Evolutionary conservation across 2,113 vertebrate genomes (phyloP).

Genomic region (Ranitomeya imitator): DNA sequence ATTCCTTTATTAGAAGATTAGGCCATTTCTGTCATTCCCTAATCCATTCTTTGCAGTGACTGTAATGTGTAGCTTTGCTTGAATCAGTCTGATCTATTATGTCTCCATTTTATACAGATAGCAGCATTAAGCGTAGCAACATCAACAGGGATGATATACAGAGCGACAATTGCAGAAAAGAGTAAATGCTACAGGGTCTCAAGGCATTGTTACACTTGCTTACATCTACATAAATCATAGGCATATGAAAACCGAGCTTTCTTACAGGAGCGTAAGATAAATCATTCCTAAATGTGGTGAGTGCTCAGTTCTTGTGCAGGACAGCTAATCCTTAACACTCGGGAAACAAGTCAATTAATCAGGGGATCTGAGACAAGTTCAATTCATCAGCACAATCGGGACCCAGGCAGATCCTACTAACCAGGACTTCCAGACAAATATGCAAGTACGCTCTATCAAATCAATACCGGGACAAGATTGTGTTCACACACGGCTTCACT

Average conservation of each 20-base stretch:
- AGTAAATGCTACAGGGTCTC: background rate
- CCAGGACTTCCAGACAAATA: background rate
- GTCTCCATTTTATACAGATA: background rate
- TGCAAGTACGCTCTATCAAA: background rate
- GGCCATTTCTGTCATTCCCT: too few relatives aligned
- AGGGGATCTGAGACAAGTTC: constrained; percentile 37
- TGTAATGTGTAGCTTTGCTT: background rate
- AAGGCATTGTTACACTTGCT: background rate
- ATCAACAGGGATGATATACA: background rate
- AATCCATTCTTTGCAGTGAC: too few relatives aligned
- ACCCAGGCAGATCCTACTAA: constrained; percentile 13
- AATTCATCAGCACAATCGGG: constrained; percentile 33
- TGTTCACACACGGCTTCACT: background rate
- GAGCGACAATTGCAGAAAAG: background rate
- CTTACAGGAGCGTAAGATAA: constrained; percentile 26
- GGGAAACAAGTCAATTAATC: constrained; percentile 22
- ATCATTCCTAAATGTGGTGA: constrained; percentile 46
- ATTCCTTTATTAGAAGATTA: too few relatives aligned
- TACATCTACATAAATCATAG: constrained; percentile 32
- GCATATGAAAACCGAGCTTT: constrained; percentile 10
- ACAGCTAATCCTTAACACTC: constrained; percentile 49
- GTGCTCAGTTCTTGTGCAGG: constrained; percentile 41
- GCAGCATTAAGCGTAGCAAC: background rate
- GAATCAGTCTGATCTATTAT: background rate
- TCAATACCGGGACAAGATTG: background rate